Evolutionary conservation across 2,888 invertebrate species (phyloP).

Genomic region (Pollenia labialis): DNA sequence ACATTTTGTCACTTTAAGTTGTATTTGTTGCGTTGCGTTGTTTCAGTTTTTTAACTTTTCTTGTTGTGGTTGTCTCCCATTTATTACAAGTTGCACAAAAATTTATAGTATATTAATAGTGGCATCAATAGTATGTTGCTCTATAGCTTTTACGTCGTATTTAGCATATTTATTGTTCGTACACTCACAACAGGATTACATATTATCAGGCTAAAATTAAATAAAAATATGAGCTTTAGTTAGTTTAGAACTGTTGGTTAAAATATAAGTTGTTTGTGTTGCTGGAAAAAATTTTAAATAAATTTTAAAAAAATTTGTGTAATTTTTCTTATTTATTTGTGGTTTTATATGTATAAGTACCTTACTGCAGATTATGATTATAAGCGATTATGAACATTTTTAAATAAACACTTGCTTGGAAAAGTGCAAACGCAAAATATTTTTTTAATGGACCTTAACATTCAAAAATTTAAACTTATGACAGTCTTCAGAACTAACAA

Average conservation of each 20-base stretch:
- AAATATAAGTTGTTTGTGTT: too few relatives aligned
- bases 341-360: too few relatives aligned
- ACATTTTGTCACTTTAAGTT: conserved; percentile 13
- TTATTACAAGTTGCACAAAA: conserved; percentile 3
- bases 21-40: neutral
- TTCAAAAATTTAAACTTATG: too few relatives aligned
- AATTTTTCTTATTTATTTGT: too few relatives aligned
- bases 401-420: too few relatives aligned
- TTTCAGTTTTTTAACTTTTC: neutral
- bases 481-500: too few relatives aligned
- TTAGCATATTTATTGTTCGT: conserved; percentile 32
- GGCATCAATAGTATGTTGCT: neutral
- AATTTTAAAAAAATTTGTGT: too few relatives aligned
- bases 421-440: too few relatives aligned
- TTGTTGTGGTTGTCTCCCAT: neutral
- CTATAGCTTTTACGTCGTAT: neutral
- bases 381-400: too few relatives aligned
- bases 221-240: conserved; percentile 34
- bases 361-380: too few relatives aligned
- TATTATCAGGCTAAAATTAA: conserved; percentile 43
- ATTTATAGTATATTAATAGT: neutral
- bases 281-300: too few relatives aligned
- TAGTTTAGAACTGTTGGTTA: conserved; percentile 16
- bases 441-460: too few relatives aligned
- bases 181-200: conserved; percentile 36